phyloP scores from a whole-genome alignment of 2,888 invertebrate species.

The Cecidostiba fungosa region DNA sequence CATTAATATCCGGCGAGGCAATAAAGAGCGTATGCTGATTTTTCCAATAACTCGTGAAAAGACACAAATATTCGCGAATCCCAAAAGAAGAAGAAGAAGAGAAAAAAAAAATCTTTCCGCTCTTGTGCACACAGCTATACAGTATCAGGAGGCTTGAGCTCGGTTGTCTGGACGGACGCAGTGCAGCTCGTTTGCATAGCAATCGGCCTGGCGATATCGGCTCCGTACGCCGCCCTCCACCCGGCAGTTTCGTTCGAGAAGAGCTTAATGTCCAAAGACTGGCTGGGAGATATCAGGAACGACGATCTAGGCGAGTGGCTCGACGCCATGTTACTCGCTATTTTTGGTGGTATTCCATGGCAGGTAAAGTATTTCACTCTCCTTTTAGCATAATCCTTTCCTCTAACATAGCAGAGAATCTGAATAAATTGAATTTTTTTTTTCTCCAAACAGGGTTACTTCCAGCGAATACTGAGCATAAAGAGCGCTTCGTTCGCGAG shows the following conservation, averaged over 20 bases:
- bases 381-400: too few relatives aligned
- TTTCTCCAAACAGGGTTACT: constrained; percentile 81
- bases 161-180: constrained; percentile 88
- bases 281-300: constrained; percentile 82
- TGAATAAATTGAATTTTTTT: neutral
- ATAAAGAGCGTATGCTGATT: constrained; percentile 38
- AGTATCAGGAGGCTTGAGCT: constrained; percentile 86
- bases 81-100: neutral
- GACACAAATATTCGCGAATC: neutral
- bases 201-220: constrained; percentile 85
- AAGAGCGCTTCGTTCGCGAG: constrained; percentile 84
- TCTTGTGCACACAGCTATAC: constrained; percentile 82
- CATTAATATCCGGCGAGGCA: neutral
- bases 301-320: constrained; percentile 82
- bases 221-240: constrained; percentile 84
- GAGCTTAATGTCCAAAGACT: constrained; percentile 79
- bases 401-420: neutral
- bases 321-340: constrained; percentile 83
- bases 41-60: constrained; percentile 15
- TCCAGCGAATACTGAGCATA: constrained; percentile 86
- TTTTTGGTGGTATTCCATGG: constrained; percentile 87
- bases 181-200: constrained; percentile 86
- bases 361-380: constrained; percentile 80
- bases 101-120: constrained; percentile 33
- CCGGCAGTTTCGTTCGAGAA: constrained; percentile 81